These are phyloP conservation scores for Corythornis vintsioides DNA, from an alignment of 2,113 vertebrate species.

Conservation along the genomic window DNA sequence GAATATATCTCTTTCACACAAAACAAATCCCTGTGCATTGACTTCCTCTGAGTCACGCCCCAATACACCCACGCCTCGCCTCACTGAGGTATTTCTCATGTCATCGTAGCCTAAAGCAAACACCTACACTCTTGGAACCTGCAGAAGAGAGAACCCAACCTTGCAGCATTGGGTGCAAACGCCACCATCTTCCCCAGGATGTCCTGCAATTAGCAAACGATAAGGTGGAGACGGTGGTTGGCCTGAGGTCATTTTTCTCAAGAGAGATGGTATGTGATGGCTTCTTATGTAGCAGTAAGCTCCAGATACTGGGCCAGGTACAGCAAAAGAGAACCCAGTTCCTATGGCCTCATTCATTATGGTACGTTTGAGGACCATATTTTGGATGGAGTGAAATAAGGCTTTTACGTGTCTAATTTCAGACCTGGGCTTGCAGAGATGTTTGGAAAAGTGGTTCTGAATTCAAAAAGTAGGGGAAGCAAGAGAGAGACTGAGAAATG, in stretches of 20 bases:
- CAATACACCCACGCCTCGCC: constrained; percentile 77
- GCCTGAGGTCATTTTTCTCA: constrained; percentile 11
- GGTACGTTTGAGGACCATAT: neutral
- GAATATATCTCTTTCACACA: constrained; percentile 71
- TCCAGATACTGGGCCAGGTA: neutral
- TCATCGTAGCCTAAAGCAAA: constrained; percentile 75
- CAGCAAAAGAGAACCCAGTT: neutral
- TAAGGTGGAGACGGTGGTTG: constrained; percentile 5
- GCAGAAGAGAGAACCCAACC: constrained; percentile 21
- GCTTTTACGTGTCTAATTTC: neutral
- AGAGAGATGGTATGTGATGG: neutral
- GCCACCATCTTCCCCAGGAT: constrained; percentile 51
- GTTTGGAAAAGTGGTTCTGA: neutral
- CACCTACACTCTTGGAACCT: constrained; percentile 58
- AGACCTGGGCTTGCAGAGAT: neutral
- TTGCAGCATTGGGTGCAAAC: neutral
- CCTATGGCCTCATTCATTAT: neutral
- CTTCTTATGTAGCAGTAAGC: neutral
- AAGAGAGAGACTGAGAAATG: neutral
- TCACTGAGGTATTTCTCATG: constrained; percentile 78
- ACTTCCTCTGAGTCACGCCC: constrained; percentile 78
- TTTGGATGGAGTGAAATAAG: neutral
- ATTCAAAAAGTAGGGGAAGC: neutral
- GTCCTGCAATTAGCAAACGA: constrained; percentile 44
- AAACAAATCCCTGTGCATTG: constrained; percentile 71